These are phyloP conservation scores for Dinoponera quadriceps DNA, from an alignment of 1,140 invertebrate species.

Conservation along the genomic window DNA sequence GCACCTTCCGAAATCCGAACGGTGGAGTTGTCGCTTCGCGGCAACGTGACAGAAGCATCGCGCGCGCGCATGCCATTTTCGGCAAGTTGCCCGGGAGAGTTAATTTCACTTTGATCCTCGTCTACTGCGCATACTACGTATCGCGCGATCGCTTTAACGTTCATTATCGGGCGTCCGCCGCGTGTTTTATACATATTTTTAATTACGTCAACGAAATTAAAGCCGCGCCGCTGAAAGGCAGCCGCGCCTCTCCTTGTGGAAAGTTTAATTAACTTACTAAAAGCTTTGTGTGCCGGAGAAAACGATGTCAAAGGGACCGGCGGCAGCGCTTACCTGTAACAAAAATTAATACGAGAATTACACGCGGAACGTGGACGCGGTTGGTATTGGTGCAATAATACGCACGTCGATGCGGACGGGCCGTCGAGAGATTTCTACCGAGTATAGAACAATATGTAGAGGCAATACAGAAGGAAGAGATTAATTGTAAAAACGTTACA, in stretches of 20 bases:
- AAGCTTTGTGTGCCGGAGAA: conserved; percentile 58
- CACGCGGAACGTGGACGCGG: conserved; percentile 9
- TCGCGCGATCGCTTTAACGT: conserved; percentile 36
- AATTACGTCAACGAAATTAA: conserved; percentile 45
- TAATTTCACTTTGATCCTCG: conserved; percentile 51
- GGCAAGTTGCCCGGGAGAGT: conserved; percentile 11
- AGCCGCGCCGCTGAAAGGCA: conserved; percentile 42
- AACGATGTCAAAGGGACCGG: conserved; percentile 63
- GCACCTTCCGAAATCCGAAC: neutral
- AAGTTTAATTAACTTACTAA: conserved; percentile 72
- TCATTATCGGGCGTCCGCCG: conserved; percentile 39
- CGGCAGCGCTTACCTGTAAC: conserved; percentile 69
- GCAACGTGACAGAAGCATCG: neutral
- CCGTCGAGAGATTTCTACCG: conserved; percentile 12
- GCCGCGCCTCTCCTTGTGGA: conserved; percentile 40
- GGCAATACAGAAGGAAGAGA: neutral
- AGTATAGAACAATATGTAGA: neutral
- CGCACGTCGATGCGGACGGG: neutral
- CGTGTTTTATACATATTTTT: conserved; percentile 51
- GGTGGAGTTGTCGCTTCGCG: neutral
- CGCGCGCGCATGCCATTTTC: conserved; percentile 13
- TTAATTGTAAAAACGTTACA: neutral
- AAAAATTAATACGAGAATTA: conserved; percentile 65
- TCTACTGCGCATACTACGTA: conserved; percentile 10
- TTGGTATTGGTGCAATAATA: neutral